Evolutionary conservation across 2,888 invertebrate genomes (phyloP), one percentile per base, ranked within the genome.

Genomic region (Orthosia incerta): DNA sequence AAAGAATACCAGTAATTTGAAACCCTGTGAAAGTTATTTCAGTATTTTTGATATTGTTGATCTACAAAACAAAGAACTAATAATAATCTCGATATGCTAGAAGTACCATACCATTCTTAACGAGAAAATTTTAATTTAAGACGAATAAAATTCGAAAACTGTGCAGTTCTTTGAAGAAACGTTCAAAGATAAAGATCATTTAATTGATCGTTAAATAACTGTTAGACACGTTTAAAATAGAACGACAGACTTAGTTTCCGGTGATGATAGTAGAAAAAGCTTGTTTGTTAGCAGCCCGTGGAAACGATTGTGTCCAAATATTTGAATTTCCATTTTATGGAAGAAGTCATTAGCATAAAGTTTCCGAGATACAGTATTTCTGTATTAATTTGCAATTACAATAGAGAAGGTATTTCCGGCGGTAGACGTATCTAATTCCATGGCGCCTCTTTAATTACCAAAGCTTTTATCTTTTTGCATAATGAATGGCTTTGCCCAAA

Each of bases 391-490:
- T 82, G 69, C 80, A 87, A 87, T 90, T 87, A 87, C 83, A 88
- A 89, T 87, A 86, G 86, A 81, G 85, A 89, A 86, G 91, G 89
- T 89, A 90, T 92, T 92, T 93, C 91, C 93, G 90, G 87, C 48
- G 69, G 77, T 82, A 87, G 77, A 88, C 86, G 85, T 86, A 84
- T 88, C 77, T 79, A 85, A 86, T 84, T 74, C 75, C 74, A 82
- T 76, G 86, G 87, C 88, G 88, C 85, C 82, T 84, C 80, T 73
- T 79, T 86, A 84, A 86, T 86, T 90, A 90, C 91, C 88, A 87
- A 89, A 83, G 80, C 85, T 88, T 88, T 88, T 82, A 88, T 81
- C 86, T 86, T 90, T 93, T 92, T 89, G 91, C 91, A 90, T 91
- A 92, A 91, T 89, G 78, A 92, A 91, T 89, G 82, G 86, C 79